Evolutionary conservation across 2,888 invertebrate genomes (phyloP), one percentile per base, ranked within the genome.

Genomic region (Noctua fimbriata): DNA sequence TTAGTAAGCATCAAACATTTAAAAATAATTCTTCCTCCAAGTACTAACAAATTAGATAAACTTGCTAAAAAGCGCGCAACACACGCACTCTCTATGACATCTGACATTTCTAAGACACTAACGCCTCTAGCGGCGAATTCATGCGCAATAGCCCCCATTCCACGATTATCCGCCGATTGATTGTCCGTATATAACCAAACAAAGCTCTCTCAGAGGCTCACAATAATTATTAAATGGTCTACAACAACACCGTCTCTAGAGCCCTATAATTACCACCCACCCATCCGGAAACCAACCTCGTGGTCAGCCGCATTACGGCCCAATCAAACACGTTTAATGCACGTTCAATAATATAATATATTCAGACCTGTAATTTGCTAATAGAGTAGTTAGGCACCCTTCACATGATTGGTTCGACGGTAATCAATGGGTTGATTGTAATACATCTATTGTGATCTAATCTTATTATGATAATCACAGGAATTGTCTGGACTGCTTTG

Each of bases 341-440:
- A 49, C 10, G 65, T 73, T 76, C 73, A 79, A 58, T 73, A 70
- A 69, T 79, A 76, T 79, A 79, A 83, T 87, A 76, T 81, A 83
- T 81, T 69, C 77, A 70, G 47, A 70, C 21, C 65, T 78, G 55
- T 81, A 79, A 87, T 87, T 76, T 81, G 78, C 58, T 85, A 81
- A 85, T 81, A 52, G 52, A 75, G 52, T 75, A 79, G 81, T 81
- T 84, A 84, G 36, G n/a, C 14, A 66, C 14, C 60, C 58, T 21
- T 2, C 32, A 71, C 75, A 41, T 81, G 80, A 79, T 79, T 77
- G 70, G 14, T 79, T 76, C 32, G 32, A 16, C 32, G 28, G 41
- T 79, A 76, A 85, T 81, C 77, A 83, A 81, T 81, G 58, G 49
- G 66, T 75, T 65, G 66, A 66, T 84, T 76, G 63, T 66, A 70